Conservation (phyloP, 2,888 invertebrate species). For the Balanococcus diminutus region DNA sequence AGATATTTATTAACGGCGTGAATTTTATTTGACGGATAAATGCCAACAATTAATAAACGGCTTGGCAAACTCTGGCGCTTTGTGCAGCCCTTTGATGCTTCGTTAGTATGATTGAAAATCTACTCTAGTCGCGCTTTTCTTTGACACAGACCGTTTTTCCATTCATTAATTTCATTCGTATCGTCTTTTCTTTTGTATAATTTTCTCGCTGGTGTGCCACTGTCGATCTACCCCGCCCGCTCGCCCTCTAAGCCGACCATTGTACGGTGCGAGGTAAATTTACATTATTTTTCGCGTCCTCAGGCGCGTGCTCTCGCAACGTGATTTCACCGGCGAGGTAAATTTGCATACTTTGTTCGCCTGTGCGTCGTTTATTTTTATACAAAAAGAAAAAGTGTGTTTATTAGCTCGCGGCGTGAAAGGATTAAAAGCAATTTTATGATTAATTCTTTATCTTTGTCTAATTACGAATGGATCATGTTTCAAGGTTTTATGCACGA, state of each 20-base stretch:
- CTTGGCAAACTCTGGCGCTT: background rate
- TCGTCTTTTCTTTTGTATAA: slow-evolving; percentile 4
- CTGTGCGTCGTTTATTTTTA: background rate
- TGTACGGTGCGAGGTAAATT: background rate
- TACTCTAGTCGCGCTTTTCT: background rate
- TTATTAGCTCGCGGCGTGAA: background rate
- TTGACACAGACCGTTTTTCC: background rate
- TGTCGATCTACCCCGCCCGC: too few species aligned
- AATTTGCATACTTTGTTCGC: slow-evolving; percentile 27
- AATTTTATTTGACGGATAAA: slow-evolving; percentile 16
- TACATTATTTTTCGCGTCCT: background rate
- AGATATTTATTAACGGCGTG: background rate
- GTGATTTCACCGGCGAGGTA: background rate
- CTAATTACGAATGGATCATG: too few species aligned
- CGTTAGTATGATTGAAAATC: slow-evolving; percentile 31
- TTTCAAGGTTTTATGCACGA: too few species aligned
- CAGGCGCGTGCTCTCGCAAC: background rate
- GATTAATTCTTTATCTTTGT: background rate
- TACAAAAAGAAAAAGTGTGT: background rate
- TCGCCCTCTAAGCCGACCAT: too few species aligned
- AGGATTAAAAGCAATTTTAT: background rate
- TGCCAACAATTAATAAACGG: slow-evolving; percentile 37
- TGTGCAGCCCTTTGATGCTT: background rate
- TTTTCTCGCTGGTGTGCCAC: too few species aligned
- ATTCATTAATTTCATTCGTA: slow-evolving; percentile 20